phyloP scores from a whole-genome alignment of 2,888 invertebrate genomes.

The Lithosia quadra region DNA sequence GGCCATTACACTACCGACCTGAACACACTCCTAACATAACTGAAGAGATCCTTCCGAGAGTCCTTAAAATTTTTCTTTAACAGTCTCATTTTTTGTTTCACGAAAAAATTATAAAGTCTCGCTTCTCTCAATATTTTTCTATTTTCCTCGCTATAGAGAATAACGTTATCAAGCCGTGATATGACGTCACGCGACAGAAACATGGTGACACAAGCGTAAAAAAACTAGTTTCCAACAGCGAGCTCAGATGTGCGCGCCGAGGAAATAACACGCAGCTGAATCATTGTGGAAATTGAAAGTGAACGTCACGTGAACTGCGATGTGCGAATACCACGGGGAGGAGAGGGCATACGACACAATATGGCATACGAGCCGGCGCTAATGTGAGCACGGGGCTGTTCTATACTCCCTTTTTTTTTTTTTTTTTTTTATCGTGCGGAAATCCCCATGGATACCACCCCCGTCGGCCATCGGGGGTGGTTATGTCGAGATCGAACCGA shows the following conservation, averaged over 20 bases:
- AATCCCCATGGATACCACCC: too few species aligned
- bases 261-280: slow-evolving; percentile 56
- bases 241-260: slow-evolving; percentile 40
- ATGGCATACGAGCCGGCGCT: too few species aligned
- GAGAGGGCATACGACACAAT: background rate
- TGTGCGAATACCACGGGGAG: slow-evolving; percentile 33
- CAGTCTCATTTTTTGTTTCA: background rate
- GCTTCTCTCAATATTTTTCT: background rate
- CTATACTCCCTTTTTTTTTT: too few species aligned
- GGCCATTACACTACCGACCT: too few species aligned
- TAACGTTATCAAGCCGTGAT: background rate
- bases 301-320: slow-evolving; percentile 39
- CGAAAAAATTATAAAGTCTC: background rate
- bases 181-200: slow-evolving; percentile 13
- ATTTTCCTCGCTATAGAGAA: background rate
- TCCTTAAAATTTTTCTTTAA: too few species aligned
- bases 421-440: too few species aligned
- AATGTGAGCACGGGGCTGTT: too few species aligned
- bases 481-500: too few species aligned
- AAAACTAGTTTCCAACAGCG: slow-evolving; percentile 53
- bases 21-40: too few species aligned
- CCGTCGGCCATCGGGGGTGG: too few species aligned
- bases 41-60: too few species aligned
- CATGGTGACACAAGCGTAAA: slow-evolving; percentile 47
- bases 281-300: slow-evolving; percentile 65